Percentiles rank a stretch among this genome's conserved stretches.
Conservation (phyloP, 2,113 vertebrate genomes). For the Pachypanchax playfairii region DNA sequence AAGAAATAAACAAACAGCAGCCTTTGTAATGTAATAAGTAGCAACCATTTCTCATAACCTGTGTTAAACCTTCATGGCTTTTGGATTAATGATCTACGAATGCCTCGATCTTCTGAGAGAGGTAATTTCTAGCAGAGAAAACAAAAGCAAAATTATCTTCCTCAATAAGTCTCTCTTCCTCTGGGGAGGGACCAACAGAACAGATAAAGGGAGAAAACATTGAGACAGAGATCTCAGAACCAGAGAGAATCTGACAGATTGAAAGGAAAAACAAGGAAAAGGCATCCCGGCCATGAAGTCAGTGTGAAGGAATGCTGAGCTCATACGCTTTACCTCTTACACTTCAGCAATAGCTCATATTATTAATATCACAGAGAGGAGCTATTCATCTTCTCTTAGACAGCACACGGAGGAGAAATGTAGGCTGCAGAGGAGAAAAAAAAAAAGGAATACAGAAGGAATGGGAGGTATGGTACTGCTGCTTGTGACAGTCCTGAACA, state of each 20-base stretch:
- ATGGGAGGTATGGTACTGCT: constrained; percentile 24
- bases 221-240: constrained; percentile 32
- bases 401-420: constrained; percentile 58
- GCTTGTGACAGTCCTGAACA: constrained; percentile 60
- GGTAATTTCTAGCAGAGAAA: constrained; percentile 65
- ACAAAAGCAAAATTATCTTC: constrained; percentile 52
- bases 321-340: constrained; percentile 72
- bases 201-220: constrained; percentile 31
- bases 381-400: constrained; percentile 74
- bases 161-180: constrained; percentile 66
- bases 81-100: constrained; percentile 74
- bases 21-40: constrained; percentile 54
- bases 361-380: constrained; percentile 76
- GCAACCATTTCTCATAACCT: constrained; percentile 48
- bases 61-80: constrained; percentile 47
- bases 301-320: constrained; percentile 78
- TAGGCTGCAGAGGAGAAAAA: constrained; percentile 42
- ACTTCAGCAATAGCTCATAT: constrained; percentile 75
- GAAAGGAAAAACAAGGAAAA: constrained; percentile 48
- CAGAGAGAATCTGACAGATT: constrained; percentile 47
- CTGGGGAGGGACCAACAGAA: constrained; percentile 12
- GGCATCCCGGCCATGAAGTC: constrained; percentile 72
- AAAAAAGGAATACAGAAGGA: constrained; percentile 39
- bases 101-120: constrained; percentile 70
- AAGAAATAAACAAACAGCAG: constrained; percentile 55